Evolutionary conservation across 1,140 invertebrate species (phyloP), one percentile per base, ranked within the genome.

Genomic region (Belonocnema kinseyi): DNA sequence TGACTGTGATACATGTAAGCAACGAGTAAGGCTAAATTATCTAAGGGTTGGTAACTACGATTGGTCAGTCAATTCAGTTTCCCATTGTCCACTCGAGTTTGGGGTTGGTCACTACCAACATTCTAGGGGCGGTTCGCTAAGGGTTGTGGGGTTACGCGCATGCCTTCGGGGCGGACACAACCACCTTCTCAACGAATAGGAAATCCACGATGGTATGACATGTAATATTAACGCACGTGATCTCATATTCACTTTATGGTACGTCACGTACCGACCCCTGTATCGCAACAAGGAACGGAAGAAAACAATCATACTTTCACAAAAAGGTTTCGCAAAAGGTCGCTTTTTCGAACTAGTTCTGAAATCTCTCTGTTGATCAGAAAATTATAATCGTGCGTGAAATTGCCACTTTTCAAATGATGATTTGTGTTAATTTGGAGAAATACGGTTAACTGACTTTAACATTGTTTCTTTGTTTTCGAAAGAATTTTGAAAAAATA

Each of bases 151-250:
- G n/a, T 66, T 66, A 66, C 61, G 61, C 61, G 61, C 61, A 66
- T 66, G 61, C 46, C 61, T 66, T 40, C n/a, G 61, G 61, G 61
- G 61, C 61, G 61, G 61, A 66, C 13, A 16, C 26, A 66, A 66
- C 61, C 61, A 66, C 61, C 61, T n/a, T 26, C 61, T 66, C 61
- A 40, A 40, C 61, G 61, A 66, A 66, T 66, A 66, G 61, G 26
- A 66, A 66, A 66, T 66, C 21, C 26, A 40, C 61, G 33, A 46
- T 46, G 26, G 26, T 66, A 66, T 26, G 61, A 66, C n/a, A 66
- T 40, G 21, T 66, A 40, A 66, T 66, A 66, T 66, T 66, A 66
- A 66, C 61, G 40, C 61, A 66, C 33, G 61, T 66, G 61, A 66
- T 66, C 61, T 66, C 26, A 66, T 33, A 66, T 66, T 21, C n/a